phyloP scores from a whole-genome alignment of 2,888 invertebrate species.

The Microchrysa polita region DNA sequence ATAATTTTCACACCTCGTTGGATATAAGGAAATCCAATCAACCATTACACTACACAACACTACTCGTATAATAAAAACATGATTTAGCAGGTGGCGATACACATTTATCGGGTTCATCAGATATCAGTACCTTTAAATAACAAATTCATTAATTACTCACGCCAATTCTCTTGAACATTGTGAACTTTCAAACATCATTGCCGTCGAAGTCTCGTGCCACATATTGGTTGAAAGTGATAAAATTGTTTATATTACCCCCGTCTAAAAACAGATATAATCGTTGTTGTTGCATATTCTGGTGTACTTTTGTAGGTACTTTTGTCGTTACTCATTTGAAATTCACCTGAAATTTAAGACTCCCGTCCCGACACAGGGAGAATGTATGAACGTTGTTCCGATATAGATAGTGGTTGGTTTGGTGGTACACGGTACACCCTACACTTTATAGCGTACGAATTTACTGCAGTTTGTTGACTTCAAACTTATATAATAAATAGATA shows the following conservation, averaged over 20 bases:
- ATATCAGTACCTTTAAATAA: no score
- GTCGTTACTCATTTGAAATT: background rate
- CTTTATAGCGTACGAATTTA: background rate
- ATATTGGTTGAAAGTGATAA: background rate
- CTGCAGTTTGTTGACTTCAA: background rate
- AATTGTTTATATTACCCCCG: constrained; percentile 2
- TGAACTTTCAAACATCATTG: no score
- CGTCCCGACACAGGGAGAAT: constrained; percentile 8
- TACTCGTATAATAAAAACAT: no score
- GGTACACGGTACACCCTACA: constrained; percentile 11
- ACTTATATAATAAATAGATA: constrained; percentile 6
- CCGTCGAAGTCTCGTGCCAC: no score
- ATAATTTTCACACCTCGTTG: no score
- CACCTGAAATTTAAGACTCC: constrained; percentile 3
- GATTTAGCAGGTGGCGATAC: no score
- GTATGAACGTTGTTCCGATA: constrained; percentile 12
- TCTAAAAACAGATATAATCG: background rate
- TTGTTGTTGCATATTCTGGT: background rate
- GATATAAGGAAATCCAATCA: no score
- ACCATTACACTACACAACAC: no score
- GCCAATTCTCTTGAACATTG: no score
- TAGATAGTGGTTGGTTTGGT: constrained; percentile 7
- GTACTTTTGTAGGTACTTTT: no score
- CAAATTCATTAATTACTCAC: no score
- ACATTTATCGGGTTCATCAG: no score